Evolutionary conservation across 2,888 invertebrate species (phyloP).

Genomic region (Papilio protenor): DNA sequence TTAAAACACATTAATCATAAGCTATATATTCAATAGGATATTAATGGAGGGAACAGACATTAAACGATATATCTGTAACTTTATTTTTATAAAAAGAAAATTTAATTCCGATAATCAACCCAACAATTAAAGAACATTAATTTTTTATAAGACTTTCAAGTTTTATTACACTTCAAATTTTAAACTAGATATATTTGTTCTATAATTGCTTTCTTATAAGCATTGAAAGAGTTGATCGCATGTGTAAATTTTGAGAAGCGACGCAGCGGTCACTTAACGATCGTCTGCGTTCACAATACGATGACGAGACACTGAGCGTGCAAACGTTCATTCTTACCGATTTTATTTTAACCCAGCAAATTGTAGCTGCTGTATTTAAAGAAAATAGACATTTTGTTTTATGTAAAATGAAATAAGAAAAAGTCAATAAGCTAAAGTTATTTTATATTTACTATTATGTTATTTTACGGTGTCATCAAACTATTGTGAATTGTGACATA

Average conservation of each 20-base stretch:
- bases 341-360: slow-evolving; percentile 1
- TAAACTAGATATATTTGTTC: neutral
- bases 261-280: slow-evolving; percentile 14
- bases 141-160: neutral
- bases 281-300: slow-evolving; percentile 1
- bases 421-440: neutral
- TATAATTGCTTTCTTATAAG: neutral
- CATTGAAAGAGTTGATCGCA: neutral
- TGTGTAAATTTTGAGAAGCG: neutral
- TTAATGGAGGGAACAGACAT: too few species aligned
- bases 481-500: slow-evolving; percentile 6
- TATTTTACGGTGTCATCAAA: neutral
- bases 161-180: neutral
- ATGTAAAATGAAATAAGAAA: neutral
- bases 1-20: too few species aligned
- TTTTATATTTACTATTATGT: neutral
- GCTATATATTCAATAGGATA: too few species aligned
- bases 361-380: neutral
- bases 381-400: neutral
- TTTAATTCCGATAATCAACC: too few species aligned
- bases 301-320: slow-evolving; percentile 10
- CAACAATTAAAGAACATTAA: too few species aligned
- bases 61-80: too few species aligned
- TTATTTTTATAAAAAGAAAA: neutral
- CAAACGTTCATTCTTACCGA: slow-evolving; percentile 10